Evolutionary conservation across 2,113 vertebrate genomes (phyloP), one percentile per base, ranked within the genome.

Genomic region (Phoenicopterus ruber): DNA sequence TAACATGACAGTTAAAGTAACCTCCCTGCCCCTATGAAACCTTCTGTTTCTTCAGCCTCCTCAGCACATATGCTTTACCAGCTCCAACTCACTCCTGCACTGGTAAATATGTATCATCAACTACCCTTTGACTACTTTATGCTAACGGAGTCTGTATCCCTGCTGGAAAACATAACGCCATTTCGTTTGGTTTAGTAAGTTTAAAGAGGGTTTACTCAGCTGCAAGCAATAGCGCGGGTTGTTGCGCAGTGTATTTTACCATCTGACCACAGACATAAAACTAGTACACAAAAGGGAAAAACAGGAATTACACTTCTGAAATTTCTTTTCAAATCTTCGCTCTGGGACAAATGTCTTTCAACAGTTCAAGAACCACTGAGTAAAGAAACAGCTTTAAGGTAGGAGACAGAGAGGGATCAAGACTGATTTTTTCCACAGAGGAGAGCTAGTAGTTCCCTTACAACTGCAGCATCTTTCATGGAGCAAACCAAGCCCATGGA

Each of bases 61-160:
- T 83, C 95, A 90, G 90, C 93, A 93, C 95, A 94, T 97, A 96
- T 96, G 96, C 17, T 97, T 96, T 88, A 94, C 71, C 79, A 97
- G 38, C 90, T 96, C 77, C 82, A 15, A 49, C 19, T 95, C 58
- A 24, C 73, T 95, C 81, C 36, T 91, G 70, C 81, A 14, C 65
- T 93, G 92, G 59, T 83, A 95, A 92, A 90, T 63, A 83, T 4
- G 3, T 93, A 96, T 90, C 78, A 73, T 94, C 62, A 66, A 19
- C 71, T 90, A 70, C 87, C 93, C 92, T 96, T 96, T 96, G 93
- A 80, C 62, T 88, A 76, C 62, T 76, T 95, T 82, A 91, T 96
- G 87, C 58, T 96, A 96, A 91, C 58, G 2, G 54, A 96, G 92
- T 96, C 84, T 85, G 21, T 78, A 65, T 91, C 49, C 69, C 70